phyloP scores from a whole-genome alignment of 2,888 invertebrate genomes.

The Dromius quadrimaculatus region DNA sequence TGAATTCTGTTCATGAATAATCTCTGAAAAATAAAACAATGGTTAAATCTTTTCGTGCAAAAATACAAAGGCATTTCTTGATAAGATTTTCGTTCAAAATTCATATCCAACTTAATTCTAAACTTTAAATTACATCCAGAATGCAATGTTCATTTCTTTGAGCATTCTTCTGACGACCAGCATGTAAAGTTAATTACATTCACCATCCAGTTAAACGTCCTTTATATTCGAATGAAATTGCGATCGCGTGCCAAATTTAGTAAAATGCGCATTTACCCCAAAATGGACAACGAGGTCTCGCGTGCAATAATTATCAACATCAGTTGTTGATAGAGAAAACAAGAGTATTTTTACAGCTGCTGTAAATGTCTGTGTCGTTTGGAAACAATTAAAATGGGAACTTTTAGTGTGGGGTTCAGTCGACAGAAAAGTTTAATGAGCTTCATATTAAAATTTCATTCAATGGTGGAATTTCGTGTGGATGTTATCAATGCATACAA shows the following conservation, averaged over 20 bases:
- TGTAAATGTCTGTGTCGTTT: conserved; percentile 5
- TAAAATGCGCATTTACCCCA: conserved; percentile 15
- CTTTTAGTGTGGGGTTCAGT: too few species aligned
- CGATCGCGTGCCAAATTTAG: conserved; percentile 11
- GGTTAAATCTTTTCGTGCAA: too few species aligned
- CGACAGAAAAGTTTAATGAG: too few species aligned
- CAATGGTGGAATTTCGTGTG: too few species aligned
- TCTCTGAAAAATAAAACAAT: too few species aligned
- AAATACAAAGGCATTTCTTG: too few species aligned
- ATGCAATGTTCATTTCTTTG: conserved; percentile 11
- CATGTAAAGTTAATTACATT: conserved; percentile 5
- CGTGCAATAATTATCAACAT: conserved; percentile 15
- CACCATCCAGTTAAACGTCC: background rate
- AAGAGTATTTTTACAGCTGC: conserved; percentile 13
- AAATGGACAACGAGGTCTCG: conserved; percentile 15
- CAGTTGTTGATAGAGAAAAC: conserved; percentile 20
- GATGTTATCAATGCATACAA: too few species aligned
- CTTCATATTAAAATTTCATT: too few species aligned
- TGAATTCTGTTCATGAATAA: too few species aligned
- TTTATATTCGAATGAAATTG: background rate
- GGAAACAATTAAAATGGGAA: conserved; percentile 16
- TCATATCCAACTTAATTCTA: conserved; percentile 14
- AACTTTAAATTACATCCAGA: conserved; percentile 16
- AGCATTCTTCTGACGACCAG: background rate
- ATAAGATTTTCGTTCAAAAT: conserved; percentile 25